These are phyloP conservation scores for Microcebus tavaratra DNA, from an alignment of 2,113 vertebrate genomes.

Conservation along the genomic window DNA sequence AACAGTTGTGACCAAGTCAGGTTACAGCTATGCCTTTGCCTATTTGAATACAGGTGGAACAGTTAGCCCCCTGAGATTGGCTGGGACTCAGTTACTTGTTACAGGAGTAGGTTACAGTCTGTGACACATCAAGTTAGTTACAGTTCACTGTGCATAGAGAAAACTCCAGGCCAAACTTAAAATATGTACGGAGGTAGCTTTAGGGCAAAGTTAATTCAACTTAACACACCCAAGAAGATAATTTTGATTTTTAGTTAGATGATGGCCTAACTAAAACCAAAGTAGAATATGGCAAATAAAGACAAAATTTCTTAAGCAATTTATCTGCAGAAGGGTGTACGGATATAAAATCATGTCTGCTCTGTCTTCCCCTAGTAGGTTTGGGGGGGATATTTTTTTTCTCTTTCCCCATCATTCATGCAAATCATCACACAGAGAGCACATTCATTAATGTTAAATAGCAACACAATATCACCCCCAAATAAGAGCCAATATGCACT, in stretches of 20 bases:
- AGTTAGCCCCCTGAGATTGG: not conserved
- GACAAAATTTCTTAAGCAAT: not conserved
- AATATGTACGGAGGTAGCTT: not conserved
- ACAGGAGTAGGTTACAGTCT: not conserved
- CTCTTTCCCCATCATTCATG: not conserved
- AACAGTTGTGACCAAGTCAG: not conserved
- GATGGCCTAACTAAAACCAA: not conserved
- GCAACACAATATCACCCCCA: not conserved
- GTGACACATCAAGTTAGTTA: not conserved
- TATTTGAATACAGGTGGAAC: not conserved
- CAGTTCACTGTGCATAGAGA: not conserved
- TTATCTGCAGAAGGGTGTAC: rapidly evolving
- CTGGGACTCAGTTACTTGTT: not conserved
- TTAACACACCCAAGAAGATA: not conserved
- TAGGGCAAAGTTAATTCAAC: not conserved
- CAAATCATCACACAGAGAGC: no score
- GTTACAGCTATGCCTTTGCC: not conserved
- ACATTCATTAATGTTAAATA: not conserved
- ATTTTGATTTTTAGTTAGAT: not conserved
- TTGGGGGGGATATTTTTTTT: not conserved
- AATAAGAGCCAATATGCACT: not conserved
- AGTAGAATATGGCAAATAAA: not conserved
- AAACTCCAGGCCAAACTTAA: not conserved
- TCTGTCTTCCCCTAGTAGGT: not conserved
- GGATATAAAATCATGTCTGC: not conserved